These are phyloP conservation scores for Notodonta ziczac DNA, from an alignment of 2,888 invertebrate species.

Conservation along the genomic window DNA sequence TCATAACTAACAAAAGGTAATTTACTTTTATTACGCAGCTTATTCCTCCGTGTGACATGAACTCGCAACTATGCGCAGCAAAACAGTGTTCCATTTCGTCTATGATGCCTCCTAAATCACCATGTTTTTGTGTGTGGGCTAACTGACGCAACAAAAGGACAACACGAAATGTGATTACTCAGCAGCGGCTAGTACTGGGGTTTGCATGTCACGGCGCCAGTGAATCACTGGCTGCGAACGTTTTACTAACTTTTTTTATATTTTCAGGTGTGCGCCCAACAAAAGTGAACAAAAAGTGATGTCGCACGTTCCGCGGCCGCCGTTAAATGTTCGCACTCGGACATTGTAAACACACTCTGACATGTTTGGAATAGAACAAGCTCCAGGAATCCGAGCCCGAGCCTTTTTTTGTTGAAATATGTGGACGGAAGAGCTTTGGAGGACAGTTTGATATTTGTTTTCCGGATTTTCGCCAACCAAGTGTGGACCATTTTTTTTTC, in stretches of 20 bases:
- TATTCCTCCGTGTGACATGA: background rate
- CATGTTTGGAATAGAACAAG: conserved; percentile 56
- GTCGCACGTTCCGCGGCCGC: conserved; percentile 54
- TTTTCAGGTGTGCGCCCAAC: conserved; percentile 68
- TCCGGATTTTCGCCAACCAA: background rate
- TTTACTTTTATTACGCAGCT: conserved; percentile 1
- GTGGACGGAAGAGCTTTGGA: conserved; percentile 3
- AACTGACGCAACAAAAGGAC: conserved; percentile 69
- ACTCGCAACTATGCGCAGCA: conserved; percentile 7
- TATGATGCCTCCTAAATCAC: conserved; percentile 63
- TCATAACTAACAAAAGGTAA: conserved; percentile 5
- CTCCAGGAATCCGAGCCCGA: conserved; percentile 24
- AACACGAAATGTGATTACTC: conserved; percentile 79
- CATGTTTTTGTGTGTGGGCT: conserved; percentile 61
- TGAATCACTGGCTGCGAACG: conserved; percentile 65
- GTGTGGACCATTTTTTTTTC: background rate
- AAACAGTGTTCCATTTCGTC: conserved; percentile 43
- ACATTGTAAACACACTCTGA: conserved; percentile 63
- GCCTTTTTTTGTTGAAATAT: conserved; percentile 17
- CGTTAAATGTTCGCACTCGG: conserved; percentile 66
- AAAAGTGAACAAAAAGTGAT: conserved; percentile 70
- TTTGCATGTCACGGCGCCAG: conserved; percentile 71
- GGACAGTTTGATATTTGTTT: conserved; percentile 1
- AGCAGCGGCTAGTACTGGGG: conserved; percentile 55
- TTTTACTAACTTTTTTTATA: conserved; percentile 35